A percentile compares a stretch with the other conserved stretches of the same genome.
phyloP scores from a whole-genome alignment of 2,797 vertebrate genomes.

The Chelmon rostratus region DNA sequence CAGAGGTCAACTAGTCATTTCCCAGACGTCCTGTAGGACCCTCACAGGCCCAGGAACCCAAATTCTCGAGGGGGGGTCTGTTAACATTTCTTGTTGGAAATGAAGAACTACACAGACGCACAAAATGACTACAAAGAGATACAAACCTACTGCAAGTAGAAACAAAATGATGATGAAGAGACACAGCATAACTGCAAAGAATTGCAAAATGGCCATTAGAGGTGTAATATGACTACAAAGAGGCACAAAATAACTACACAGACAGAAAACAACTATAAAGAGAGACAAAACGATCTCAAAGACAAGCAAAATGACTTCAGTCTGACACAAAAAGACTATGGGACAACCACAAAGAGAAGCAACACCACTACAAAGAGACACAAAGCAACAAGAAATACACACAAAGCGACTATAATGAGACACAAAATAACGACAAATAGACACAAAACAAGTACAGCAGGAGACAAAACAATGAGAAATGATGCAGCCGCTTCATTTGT shows the following conservation, averaged over 20 bases:
- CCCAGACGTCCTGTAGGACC: constrained; percentile 31
- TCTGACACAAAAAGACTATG: neutral
- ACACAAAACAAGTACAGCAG: neutral
- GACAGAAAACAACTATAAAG: neutral
- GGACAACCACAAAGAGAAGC: neutral
- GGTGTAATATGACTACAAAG: neutral
- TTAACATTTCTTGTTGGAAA: neutral
- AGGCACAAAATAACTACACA: neutral
- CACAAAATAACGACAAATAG: neutral
- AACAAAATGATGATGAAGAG: neutral
- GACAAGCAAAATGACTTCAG: neutral
- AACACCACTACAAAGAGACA: neutral
- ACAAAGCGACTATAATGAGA: neutral
- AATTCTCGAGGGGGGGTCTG: neutral
- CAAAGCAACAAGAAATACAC: neutral
- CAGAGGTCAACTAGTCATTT: constrained; percentile 52
- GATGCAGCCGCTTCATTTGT: neutral
- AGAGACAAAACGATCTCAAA: neutral
- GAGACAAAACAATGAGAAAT: neutral
- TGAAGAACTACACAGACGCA: neutral
- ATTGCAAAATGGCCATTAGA: neutral
- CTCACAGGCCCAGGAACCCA: neutral
- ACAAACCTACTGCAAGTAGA: no score
- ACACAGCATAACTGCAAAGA: neutral
- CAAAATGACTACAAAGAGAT: neutral